Base-by-base conservation (phyloP, 2,113 vertebrate genomes). In the Marmota flaviventris region DNA sequence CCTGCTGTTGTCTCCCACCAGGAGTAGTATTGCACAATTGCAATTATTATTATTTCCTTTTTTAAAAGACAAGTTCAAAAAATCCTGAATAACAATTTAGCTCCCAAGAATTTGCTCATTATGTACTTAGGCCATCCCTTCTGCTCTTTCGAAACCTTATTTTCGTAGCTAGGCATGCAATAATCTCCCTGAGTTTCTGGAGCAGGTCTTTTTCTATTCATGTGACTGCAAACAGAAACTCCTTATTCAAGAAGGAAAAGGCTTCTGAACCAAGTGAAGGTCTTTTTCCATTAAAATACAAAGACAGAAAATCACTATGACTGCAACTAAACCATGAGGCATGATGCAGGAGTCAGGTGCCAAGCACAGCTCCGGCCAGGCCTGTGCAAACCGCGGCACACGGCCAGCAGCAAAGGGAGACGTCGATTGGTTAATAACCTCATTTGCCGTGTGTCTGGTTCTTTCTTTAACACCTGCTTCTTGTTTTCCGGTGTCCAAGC, bases 201-300 rank as follows among this genome's bases (percentile, higher is more conserved):
- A 98, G 97, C 94, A 96, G 93, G 77, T 65, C 95, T 96, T 97
- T 98, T 96, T 86, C 97, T 98, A 97, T 97, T 98, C 95, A 96
- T 96, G 90, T 92, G 92, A 97, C 85, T 98, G 97, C 97, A 98
- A 98, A 98, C 97, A 98, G 98, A 97, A 98, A 97, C 94, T 98
- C 86, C 94, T 97, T 97, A 98, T 98, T 98, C 97, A 98, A 97
- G 98, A 98, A 97, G 82, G 96, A 97, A 98, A 97, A 98, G 96
- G 96, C 98, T 98, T 98, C 98, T 98, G 98, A 98, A 95, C 94
- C 93, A 83, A 92, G 89, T 16, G 94, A 96, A 98, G 97, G 85
- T 84, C 94, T 98, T 98, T 97, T 97, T 87, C 2, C 85, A 13
- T 92, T 96, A 96, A 96, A 98, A 94, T 51, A 78, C 77, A 98